Base-by-base conservation (phyloP, 2,797 vertebrate genomes). In the Iguana delicatissima region DNA sequence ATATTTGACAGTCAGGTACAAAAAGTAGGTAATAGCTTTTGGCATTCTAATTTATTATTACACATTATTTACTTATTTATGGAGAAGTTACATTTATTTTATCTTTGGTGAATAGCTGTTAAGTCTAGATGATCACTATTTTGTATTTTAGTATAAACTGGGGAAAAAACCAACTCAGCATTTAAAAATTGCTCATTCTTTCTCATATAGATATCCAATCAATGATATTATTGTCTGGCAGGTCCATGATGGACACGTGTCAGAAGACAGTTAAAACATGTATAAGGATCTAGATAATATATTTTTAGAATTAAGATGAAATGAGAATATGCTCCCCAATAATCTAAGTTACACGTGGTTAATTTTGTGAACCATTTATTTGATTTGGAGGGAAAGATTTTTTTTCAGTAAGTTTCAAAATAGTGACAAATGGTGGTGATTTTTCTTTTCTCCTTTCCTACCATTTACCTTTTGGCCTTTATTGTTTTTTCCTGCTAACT, bases 1-100 rank as follows among this genome's bases (percentile, higher is more conserved):
- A 96, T 97, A 77, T 94, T 97, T 92, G 95, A 98, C 89, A 97
- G 96, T 88, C 97, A 98, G 94, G 98, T 92, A 94, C 93, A 97
- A 38, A 96, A 94, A 97, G 97, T 97, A 76, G 94, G 96, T 59
- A 86, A 46, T n/a, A 73, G 86, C 84, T 80, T 85, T 73, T 64
- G 90, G 55, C 84, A 79, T 74, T 92, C 86, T 80, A 80, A 38
- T 89, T 95, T 93, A 64, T 73, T 84, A 81, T 77, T 92, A 88
- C 80, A 84, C 52, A 59, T 87, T 80, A 57, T 90, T 89, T 88
- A 35, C 92, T 82, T 86, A 90, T 91, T 74, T 91, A 86, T 73
- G n/a, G 69, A 74, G 84, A 89, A 69, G 52, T 82, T 57, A 29
- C 59, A 87, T 82, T 88, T 87, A 22, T 90, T 82, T 90, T 77